Evolutionary conservation across 2,797 vertebrate species (phyloP).

Genomic region (Pelochelys cantorii): DNA sequence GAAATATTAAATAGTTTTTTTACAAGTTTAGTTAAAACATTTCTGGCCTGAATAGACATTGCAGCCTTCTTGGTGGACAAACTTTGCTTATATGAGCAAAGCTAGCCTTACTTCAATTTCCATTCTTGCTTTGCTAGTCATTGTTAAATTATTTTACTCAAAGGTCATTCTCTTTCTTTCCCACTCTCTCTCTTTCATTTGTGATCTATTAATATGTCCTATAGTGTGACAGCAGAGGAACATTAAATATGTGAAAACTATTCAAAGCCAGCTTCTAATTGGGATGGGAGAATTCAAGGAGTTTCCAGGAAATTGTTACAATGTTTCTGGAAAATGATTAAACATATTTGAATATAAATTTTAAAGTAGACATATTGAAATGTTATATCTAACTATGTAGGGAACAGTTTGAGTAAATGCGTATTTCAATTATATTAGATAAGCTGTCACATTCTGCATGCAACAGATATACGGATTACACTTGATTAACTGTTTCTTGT

Average conservation of each 20-base stretch:
- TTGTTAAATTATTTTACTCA: background rate
- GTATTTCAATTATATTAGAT: background rate
- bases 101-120: background rate
- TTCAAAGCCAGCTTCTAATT: background rate
- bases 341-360: background rate
- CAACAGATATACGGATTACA: background rate
- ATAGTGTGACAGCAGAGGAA: background rate
- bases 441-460: background rate
- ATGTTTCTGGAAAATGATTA: background rate
- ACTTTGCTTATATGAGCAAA: background rate
- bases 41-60: background rate
- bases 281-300: background rate
- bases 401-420: background rate
- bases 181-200: background rate
- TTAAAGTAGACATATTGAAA: background rate
- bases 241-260: background rate
- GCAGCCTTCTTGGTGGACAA: background rate
- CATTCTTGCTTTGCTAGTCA: background rate
- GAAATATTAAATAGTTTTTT: background rate
- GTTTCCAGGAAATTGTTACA: background rate
- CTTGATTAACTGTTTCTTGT: slow-evolving; percentile 7
- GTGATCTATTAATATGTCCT: background rate
- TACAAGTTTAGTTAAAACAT: background rate
- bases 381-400: background rate
- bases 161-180: background rate